Percentiles rank a stretch among this genome's conserved stretches.
Conservation (phyloP, 92 coral and sea anemone species). For the Parazoanthus darwini region DNA sequence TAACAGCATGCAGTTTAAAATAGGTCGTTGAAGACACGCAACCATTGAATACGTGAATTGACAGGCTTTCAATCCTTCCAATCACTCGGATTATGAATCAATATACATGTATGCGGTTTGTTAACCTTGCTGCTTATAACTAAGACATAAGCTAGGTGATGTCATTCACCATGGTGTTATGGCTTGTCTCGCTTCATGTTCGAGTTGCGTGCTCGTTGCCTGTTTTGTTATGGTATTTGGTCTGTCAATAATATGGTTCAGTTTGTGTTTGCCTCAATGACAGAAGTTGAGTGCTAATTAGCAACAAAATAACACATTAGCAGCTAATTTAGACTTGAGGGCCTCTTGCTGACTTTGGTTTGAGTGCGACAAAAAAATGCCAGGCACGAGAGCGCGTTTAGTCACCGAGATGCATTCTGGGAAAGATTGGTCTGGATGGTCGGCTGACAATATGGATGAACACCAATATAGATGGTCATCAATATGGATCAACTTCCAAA, state of each 20-base stretch:
- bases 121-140: neutral
- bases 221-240: neutral
- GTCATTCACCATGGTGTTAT: neutral
- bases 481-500: no score
- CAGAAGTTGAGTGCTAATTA: neutral
- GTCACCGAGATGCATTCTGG: no score
- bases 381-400: no score
- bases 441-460: no score
- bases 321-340: neutral
- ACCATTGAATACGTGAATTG: slow-evolving; percentile 18
- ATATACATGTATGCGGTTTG: neutral
- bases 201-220: neutral
- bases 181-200: neutral
- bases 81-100: neutral
- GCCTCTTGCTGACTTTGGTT: neutral
- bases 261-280: neutral
- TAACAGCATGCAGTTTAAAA: neutral
- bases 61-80: slow-evolving; percentile 6
- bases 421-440: no score
- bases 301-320: neutral
- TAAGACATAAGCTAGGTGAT: neutral
- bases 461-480: no score
- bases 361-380: no score
- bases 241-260: neutral
- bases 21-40: neutral